phyloP scores from a whole-genome alignment of 1,140 invertebrate species.

The Drosophila hydei region DNA sequence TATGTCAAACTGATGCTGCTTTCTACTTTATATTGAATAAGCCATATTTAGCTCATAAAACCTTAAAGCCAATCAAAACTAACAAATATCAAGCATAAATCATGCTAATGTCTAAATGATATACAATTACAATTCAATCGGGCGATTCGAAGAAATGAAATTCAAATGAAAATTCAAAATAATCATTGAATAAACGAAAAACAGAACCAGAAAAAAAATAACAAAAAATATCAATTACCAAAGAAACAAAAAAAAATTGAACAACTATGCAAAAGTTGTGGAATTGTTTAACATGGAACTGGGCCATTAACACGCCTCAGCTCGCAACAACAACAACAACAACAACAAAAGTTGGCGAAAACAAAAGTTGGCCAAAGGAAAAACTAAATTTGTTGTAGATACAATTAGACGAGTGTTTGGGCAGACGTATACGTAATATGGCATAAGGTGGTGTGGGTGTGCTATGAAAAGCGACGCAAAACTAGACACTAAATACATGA shows the following conservation, averaged over 20 bases:
- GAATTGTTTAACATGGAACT: conserved; percentile 52
- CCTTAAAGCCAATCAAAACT: too few relatives aligned
- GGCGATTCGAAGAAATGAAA: background rate
- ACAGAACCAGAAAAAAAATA: too few relatives aligned
- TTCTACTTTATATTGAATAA: too few relatives aligned
- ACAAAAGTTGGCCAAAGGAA: conserved; percentile 37
- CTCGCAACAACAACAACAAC: conserved; percentile 4
- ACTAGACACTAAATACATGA: conserved; percentile 31
- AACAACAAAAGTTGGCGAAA: conserved; percentile 33
- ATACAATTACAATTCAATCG: background rate
- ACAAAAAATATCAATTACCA: conserved; percentile 37
- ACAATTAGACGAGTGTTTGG: conserved; percentile 10
- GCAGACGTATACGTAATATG: conserved; percentile 6
- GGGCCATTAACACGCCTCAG: conserved; percentile 47
- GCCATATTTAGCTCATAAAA: too few relatives aligned
- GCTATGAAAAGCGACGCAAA: conserved; percentile 20
- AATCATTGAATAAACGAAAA: background rate
- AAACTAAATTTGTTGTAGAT: conserved; percentile 32
- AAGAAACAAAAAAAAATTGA: conserved; percentile 4
- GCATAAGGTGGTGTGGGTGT: background rate
- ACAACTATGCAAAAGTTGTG: conserved; percentile 12
- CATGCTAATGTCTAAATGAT: background rate
- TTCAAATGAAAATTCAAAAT: background rate
- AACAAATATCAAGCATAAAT: conserved; percentile 1
- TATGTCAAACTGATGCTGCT: too few relatives aligned